Evolutionary conservation across 2,797 vertebrate genomes (phyloP).

Genomic region (Silurus lanzhouensis): DNA sequence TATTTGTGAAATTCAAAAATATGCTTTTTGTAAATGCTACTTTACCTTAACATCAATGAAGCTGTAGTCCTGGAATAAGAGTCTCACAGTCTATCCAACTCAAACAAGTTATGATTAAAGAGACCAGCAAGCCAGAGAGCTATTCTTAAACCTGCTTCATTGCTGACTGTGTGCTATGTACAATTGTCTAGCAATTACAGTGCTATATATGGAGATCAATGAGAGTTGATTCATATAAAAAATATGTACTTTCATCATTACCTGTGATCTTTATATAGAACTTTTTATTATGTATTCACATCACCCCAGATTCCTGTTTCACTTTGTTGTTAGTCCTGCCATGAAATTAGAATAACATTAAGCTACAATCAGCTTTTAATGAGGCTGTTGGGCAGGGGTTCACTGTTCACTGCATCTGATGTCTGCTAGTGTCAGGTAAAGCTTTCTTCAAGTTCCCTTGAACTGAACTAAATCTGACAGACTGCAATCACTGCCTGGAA

Average conservation of each 20-base stretch:
- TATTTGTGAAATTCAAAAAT: neutral
- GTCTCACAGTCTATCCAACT: conserved; percentile 13
- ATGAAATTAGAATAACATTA: conserved; percentile 21
- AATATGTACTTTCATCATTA: conserved; percentile 69
- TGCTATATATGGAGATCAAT: conserved; percentile 48
- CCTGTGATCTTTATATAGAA: conserved; percentile 21
- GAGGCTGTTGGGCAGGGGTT: neutral
- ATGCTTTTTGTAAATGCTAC: neutral
- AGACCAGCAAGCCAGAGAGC: conserved; percentile 11
- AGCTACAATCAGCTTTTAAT: conserved; percentile 17
- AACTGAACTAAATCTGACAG: neutral
- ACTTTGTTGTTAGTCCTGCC: conserved; percentile 44
- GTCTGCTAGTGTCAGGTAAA: conserved; percentile 30
- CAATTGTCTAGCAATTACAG: conserved; percentile 64
- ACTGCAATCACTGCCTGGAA: conserved; percentile 19
- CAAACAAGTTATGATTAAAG: conserved; percentile 7
- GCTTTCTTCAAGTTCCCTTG: neutral
- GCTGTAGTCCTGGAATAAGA: neutral
- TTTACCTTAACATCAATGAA: neutral
- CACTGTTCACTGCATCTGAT: neutral
- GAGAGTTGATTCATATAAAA: conserved; percentile 70
- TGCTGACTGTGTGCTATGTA: conserved; percentile 47
- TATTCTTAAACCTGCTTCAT: conserved; percentile 58
- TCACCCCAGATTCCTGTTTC: conserved; percentile 52
- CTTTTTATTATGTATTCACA: conserved; percentile 45